Conservation (phyloP, 2,797 vertebrate genomes). For the Chloroceryle amazona region DNA sequence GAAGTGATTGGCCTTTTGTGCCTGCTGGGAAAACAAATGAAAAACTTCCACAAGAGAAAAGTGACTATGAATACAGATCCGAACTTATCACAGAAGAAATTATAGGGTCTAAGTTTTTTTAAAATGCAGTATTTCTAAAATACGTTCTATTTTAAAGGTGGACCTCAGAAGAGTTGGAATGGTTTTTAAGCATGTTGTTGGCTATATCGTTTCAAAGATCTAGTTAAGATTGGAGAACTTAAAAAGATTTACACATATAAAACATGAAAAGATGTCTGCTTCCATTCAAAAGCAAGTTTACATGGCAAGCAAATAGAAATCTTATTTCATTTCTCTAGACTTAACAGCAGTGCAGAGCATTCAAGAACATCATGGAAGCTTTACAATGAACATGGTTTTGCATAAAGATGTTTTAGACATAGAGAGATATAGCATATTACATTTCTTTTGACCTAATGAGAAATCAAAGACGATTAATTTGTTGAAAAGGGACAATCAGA, state of each 20-base stretch:
- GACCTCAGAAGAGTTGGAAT: background rate
- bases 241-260: background rate
- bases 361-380: background rate
- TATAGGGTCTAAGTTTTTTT: background rate
- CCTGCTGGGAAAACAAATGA: background rate
- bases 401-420: background rate
- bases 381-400: background rate
- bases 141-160: background rate
- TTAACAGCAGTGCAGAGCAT: background rate
- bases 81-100: background rate
- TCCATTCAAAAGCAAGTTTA: background rate
- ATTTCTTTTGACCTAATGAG: background rate
- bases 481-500: background rate
- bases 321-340: background rate
- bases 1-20: background rate
- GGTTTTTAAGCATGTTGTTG: background rate
- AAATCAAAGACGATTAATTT: background rate
- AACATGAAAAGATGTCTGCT: background rate
- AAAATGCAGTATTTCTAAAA: background rate
- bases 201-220: background rate
- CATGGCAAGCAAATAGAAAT: background rate
- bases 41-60: background rate
- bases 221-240: background rate
- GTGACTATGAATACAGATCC: accelerated
- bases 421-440: background rate